These are phyloP conservation scores for Apocheima hispidaria DNA, from an alignment of 2,888 invertebrate species.

Conservation along the genomic window DNA sequence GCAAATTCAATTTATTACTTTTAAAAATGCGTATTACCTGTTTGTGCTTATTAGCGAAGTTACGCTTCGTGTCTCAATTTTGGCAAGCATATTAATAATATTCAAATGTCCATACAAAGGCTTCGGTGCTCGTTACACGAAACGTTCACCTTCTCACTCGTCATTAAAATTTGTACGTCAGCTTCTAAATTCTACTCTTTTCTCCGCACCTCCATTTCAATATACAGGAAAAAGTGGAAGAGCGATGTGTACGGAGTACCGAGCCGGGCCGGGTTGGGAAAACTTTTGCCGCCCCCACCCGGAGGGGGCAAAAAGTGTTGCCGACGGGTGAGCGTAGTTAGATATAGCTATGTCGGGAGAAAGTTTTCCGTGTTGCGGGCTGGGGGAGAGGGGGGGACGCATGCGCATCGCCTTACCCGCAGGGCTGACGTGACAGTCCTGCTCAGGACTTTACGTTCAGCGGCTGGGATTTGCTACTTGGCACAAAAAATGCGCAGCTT, in stretches of 20 bases:
- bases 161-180: slow-evolving; percentile 86
- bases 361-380: slow-evolving; percentile 86
- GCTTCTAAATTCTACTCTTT: slow-evolving; percentile 86
- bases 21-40: background rate
- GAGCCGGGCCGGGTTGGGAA: slow-evolving; percentile 81
- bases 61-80: slow-evolving; percentile 50
- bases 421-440: slow-evolving; percentile 80
- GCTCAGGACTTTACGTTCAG: slow-evolving; percentile 63
- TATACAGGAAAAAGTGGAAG: slow-evolving; percentile 86
- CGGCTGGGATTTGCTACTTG: slow-evolving; percentile 56
- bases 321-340: slow-evolving; percentile 81
- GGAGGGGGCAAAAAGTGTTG: slow-evolving; percentile 85
- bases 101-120: slow-evolving; percentile 67
- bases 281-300: slow-evolving; percentile 81
- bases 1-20: background rate
- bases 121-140: slow-evolving; percentile 66
- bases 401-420: slow-evolving; percentile 72
- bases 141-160: slow-evolving; percentile 78
- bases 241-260: slow-evolving; percentile 84
- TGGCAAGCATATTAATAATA: slow-evolving; percentile 54
- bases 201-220: slow-evolving; percentile 86
- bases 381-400: slow-evolving; percentile 68
- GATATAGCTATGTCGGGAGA: slow-evolving; percentile 84
- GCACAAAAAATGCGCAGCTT: slow-evolving; percentile 52
- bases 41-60: slow-evolving; percentile 38